phyloP scores from a whole-genome alignment of 2,113 vertebrate genomes.

The Callaeas wilsoni region DNA sequence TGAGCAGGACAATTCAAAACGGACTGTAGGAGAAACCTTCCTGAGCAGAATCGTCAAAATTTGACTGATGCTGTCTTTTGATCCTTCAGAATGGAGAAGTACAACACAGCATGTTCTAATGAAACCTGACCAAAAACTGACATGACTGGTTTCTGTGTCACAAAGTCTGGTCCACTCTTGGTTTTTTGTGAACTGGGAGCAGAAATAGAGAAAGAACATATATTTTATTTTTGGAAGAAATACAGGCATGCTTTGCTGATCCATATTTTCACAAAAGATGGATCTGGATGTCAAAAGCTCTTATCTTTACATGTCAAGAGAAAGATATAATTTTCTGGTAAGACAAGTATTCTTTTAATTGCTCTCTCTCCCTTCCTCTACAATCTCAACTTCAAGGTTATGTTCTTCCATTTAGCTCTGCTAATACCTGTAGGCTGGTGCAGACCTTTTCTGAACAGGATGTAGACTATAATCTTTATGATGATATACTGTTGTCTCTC shows the following conservation, averaged over 20 bases:
- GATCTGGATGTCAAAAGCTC: background rate
- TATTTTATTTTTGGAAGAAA: background rate
- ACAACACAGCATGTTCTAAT: background rate
- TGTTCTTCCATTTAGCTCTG: background rate
- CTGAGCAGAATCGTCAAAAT: background rate
- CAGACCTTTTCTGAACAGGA: background rate
- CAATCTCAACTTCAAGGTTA: background rate
- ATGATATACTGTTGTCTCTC: background rate
- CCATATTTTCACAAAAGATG: background rate
- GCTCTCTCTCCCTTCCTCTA: background rate
- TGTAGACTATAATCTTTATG: background rate
- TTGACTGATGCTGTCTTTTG: background rate
- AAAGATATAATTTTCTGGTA: background rate
- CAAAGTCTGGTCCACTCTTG: background rate
- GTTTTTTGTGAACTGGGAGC: slow-evolving; percentile 18
- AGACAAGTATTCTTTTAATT: background rate
- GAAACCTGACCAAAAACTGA: background rate
- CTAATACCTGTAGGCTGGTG: background rate
- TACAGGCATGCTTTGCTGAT: background rate
- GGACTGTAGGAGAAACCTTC: background rate
- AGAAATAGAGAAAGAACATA: background rate
- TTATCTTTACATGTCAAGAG: background rate
- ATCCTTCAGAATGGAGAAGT: background rate
- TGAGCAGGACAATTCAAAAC: background rate
- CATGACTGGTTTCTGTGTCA: background rate